Conservation (phyloP, 2,113 vertebrate genomes). For the Accipiter virgatus region DNA sequence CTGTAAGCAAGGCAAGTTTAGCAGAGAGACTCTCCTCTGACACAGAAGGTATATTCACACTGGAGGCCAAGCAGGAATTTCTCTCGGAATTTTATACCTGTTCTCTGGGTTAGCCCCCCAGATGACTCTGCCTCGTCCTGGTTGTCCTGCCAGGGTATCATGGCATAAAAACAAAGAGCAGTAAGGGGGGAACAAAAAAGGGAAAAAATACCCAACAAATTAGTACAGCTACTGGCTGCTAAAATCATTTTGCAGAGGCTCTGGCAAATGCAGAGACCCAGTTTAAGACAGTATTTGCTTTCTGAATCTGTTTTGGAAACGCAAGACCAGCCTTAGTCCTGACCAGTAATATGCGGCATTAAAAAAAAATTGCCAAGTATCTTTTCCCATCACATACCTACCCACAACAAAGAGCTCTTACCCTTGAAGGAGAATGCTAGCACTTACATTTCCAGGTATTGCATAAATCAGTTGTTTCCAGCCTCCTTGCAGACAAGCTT, state of each 20-base stretch:
- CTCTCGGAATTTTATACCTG: background rate
- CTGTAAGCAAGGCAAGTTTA: background rate
- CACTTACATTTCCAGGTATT: background rate
- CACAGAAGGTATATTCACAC: background rate
- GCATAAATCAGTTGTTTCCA: background rate
- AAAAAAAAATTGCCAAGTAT: background rate
- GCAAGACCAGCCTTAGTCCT: background rate
- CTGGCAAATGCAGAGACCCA: background rate
- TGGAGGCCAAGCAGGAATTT: background rate
- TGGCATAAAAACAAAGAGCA: background rate
- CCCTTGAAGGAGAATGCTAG: background rate
- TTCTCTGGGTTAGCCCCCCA: background rate
- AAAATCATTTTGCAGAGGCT: background rate
- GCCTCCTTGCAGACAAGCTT: background rate
- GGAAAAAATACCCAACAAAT: background rate
- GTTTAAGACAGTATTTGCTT: background rate
- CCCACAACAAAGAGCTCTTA: background rate
- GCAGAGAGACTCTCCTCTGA: background rate
- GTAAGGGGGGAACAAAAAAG: background rate
- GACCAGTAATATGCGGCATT: fast-evolving
- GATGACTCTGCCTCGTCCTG: background rate
- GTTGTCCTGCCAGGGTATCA: background rate
- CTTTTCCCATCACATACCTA: background rate
- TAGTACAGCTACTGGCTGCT: background rate
- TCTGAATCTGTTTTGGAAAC: background rate